A percentile compares a stretch with the other conserved stretches of the same genome.
Conservation (phyloP, 2,797 vertebrate species). For the Hephaestus fuliginosus region DNA sequence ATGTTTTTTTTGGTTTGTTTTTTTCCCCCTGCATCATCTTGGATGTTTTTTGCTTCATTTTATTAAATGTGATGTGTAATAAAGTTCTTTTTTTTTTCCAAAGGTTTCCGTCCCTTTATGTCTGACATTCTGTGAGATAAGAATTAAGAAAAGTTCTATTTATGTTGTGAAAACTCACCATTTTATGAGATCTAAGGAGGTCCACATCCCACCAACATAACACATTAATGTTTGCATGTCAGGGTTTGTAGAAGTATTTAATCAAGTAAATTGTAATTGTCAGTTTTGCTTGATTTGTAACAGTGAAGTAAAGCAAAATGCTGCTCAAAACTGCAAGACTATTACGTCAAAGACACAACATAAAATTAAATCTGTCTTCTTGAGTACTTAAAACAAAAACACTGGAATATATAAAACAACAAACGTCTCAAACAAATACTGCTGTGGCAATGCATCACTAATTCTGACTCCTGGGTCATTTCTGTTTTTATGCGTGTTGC, state of each 20-base stretch:
- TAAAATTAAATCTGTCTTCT: neutral
- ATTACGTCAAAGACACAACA: neutral
- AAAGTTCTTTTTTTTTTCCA: conserved; percentile 62
- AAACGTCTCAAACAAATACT: neutral
- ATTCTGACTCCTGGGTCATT: too few species aligned
- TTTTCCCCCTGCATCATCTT: conserved; percentile 21
- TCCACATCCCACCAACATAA: neutral
- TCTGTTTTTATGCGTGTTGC: neutral
- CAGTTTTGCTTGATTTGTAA: neutral
- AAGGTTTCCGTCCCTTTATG: neutral
- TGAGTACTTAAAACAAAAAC: too few species aligned
- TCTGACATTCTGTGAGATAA: neutral
- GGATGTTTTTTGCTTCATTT: conserved; percentile 64
- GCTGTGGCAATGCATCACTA: too few species aligned
- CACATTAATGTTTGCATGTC: too few species aligned
- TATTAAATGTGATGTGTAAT: conserved; percentile 67
- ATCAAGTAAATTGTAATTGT: too few species aligned
- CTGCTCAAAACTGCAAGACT: neutral
- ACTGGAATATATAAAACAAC: neutral
- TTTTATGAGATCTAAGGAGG: neutral
- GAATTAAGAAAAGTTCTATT: neutral
- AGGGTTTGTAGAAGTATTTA: too few species aligned
- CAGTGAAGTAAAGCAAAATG: neutral
- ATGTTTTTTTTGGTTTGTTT: neutral
- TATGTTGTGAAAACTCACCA: rapidly evolving